Evolutionary conservation across 1,140 invertebrate species (phyloP).

Genomic region (Scylla paramamosain): DNA sequence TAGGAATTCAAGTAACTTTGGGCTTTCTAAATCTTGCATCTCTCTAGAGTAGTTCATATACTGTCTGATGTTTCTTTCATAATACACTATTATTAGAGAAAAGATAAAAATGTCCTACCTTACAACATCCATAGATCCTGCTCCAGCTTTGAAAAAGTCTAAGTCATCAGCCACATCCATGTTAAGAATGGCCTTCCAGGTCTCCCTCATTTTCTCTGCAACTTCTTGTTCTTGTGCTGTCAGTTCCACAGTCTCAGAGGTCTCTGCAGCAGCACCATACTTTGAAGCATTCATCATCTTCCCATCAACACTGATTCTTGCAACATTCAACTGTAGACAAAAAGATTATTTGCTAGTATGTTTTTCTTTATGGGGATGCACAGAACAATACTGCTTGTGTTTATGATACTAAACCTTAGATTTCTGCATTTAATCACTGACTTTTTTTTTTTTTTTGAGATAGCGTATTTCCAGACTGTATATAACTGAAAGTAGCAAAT

Average conservation of each 20-base stretch:
- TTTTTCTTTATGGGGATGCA: neutral
- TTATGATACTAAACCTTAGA: neutral
- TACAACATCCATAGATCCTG: slow-evolving; percentile 97
- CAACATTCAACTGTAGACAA: slow-evolving; percentile 84
- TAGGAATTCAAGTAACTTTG: too few relatives aligned
- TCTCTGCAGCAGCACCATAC: slow-evolving; percentile 86
- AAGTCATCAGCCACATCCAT: slow-evolving; percentile 88
- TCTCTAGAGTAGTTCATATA: too few relatives aligned
- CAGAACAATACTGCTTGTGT: neutral
- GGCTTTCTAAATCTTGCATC: too few relatives aligned
- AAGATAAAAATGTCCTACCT: slow-evolving; percentile 81
- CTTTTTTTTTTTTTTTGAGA: too few relatives aligned
- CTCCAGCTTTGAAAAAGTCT: slow-evolving; percentile 95
- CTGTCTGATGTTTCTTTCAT: too few relatives aligned
- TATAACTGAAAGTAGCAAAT: too few relatives aligned
- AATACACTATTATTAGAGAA: too few relatives aligned
- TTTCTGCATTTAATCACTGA: too few relatives aligned
- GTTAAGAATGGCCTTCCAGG: slow-evolving; percentile 94
- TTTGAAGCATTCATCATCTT: slow-evolving; percentile 92
- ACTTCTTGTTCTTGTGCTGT: slow-evolving; percentile 88
- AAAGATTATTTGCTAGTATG: neutral
- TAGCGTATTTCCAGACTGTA: too few relatives aligned
- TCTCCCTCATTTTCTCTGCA: slow-evolving; percentile 83
- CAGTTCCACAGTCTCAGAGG: slow-evolving; percentile 85
- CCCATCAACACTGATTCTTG: slow-evolving; percentile 87